Base-by-base conservation (phyloP, 2,888 invertebrate genomes). In the Caenorhabditis parvicauda region DNA sequence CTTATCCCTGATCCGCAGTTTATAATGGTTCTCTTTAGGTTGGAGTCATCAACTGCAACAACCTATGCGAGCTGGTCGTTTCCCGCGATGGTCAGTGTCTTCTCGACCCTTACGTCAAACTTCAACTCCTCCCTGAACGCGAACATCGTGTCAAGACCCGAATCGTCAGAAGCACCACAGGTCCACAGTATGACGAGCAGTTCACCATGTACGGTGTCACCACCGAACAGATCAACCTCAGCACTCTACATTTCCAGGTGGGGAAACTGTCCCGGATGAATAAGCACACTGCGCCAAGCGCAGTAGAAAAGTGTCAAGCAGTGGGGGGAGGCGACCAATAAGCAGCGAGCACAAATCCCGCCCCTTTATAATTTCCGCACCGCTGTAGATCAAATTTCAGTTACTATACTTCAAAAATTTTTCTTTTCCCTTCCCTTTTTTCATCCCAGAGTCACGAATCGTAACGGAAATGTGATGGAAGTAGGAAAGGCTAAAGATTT, bases 171-270 rank as follows among this genome's bases (percentile, higher is more conserved):
- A 94, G 95, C 82, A 95, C 96, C 43, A 87, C 91, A 51, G 91
- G 92, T 84, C 98, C 98, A 0, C 89, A 92, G 1, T 98, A 95
- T 83, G 95, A 98, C 80, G 98, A 98, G 84, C 95, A 95, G 83
- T 98, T 98, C 83, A 96, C 95, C 1, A 96, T 98, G 86, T 98
- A 94, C 82, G 95, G 95, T 53, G 68, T 81, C 44, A 66, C 62
- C 27, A 63, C 62, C 27, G 77, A 75, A 32, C 76, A 74, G 42
- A 59, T 80, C 42, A 64, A 68, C 29, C 88, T 88, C 80, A 91
- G 92, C 83, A 93, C 92, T 4, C 86, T 93, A 50, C 93, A 94
- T 84, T 93, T 94, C 83, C 76, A 72, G 57, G 82, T 75, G 19
- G 28, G 43, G n/a, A 32, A 17, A 9, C 12, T 32, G 6, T 32